Base-by-base conservation (phyloP, 2,113 vertebrate species). In the Grus americana region DNA sequence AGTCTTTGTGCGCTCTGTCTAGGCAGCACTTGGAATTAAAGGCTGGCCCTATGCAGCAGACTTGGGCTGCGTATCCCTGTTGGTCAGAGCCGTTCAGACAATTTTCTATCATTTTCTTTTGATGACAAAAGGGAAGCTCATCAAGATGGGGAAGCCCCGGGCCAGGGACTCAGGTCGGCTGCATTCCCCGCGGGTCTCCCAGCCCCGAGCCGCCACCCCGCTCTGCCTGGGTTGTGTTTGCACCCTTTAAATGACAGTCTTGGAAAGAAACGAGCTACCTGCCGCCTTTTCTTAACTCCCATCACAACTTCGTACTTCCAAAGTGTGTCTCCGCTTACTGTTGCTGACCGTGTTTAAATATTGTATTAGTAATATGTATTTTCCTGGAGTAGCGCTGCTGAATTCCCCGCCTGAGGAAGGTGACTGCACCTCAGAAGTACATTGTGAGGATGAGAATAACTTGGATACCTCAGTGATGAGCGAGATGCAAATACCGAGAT, bases 381-480 rank as follows among this genome's bases (percentile, higher is more conserved):
- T 52, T 72, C 80, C 16, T 36, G 55, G 29, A 40, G 40, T 21
- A 54, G 57, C 57, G 88, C 79, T 88, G 72, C 71, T 52, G 88
- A 32, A 44, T 42, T 66, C 38, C 50, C 44, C 55, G 59, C 15
- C 63, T 67, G 36, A 5, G 63, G 72, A 20, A 78, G 83, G 86
- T 70, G 62, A 66, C 15, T 62, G 50, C 38, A 59, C 29, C 44
- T 76, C 79, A 27, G 55, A 86, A 78, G 54, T 68, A 34, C 27
- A 4, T 62, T 36, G 73, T 40, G 66, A 54, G 80, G 34, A 44
- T 27, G 66, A 79, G 96, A 82, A 92, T 96, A 70, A 94, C 81
- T 95, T 5, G 71, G 93, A 96, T 96, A 91, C 83, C 66, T 95
- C 57, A 32, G 84, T 81, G 94, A 89, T 97, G 94, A 93, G 92